Percentiles rank a stretch among this genome's conserved stretches.
Evolutionary conservation across 2,888 invertebrate species (phyloP).

Genomic region (Epistrophe grossulariae): DNA sequence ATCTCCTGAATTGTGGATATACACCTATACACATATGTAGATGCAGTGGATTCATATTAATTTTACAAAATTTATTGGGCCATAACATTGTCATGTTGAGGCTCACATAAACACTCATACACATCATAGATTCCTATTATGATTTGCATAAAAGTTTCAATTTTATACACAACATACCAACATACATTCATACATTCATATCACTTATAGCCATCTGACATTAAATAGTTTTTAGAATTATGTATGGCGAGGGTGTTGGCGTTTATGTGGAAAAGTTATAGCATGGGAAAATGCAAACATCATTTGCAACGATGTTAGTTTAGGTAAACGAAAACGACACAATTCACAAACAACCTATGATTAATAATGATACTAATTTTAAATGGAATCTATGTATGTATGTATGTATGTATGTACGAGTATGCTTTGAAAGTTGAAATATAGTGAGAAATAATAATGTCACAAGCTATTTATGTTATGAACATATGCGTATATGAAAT

Average conservation of each 20-base stretch:
- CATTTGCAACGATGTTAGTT: slow-evolving; percentile 60
- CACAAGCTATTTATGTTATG: too few relatives aligned
- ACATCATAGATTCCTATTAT: neutral
- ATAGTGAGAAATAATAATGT: neutral
- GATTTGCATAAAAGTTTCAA: slow-evolving; percentile 20
- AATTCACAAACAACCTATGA: slow-evolving; percentile 31
- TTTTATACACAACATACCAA: neutral
- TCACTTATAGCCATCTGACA: neutral
- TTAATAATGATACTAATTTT: slow-evolving; percentile 50
- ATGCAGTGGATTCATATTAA: slow-evolving; percentile 54
- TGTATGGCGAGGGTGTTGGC: neutral
- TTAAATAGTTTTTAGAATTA: neutral
- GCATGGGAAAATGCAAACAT: slow-evolving; percentile 30
- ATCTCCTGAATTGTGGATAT: slow-evolving; percentile 14
- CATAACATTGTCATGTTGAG: slow-evolving; percentile 54
- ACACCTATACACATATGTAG: neutral
- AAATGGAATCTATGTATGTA: neutral
- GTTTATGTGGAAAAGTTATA: neutral
- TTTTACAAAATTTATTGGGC: slow-evolving; percentile 65
- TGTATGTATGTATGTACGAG: too few relatives aligned
- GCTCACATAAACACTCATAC: slow-evolving; percentile 27
- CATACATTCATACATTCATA: neutral
- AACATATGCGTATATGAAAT: neutral
- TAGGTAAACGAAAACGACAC: slow-evolving; percentile 43
- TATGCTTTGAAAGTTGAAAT: neutral